phyloP scores from a whole-genome alignment of 2,113 vertebrate species.

The Halichoerus grypus region DNA sequence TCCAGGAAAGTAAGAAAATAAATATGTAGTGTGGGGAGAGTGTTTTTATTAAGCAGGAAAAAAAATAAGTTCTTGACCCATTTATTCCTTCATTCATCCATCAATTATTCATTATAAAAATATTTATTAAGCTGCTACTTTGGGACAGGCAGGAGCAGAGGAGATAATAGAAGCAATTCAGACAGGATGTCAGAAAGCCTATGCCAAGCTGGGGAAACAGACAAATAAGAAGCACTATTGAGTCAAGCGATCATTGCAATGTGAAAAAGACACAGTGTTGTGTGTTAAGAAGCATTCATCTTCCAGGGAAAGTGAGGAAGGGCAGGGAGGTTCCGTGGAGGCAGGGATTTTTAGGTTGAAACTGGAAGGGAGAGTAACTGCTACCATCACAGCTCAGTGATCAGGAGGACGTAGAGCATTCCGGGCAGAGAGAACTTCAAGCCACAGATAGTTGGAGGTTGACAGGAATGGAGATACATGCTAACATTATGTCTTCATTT shows the following conservation, averaged over 20 bases:
- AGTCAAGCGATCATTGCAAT: too few relatives aligned
- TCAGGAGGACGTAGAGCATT: fast-evolving
- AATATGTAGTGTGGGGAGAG: background rate
- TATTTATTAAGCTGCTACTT: background rate
- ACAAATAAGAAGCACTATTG: background rate
- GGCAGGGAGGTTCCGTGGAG: too few relatives aligned
- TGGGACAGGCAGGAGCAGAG: background rate
- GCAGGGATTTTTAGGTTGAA: background rate
- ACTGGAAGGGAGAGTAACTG: background rate
- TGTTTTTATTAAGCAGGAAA: conserved; percentile 8
- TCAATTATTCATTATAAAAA: conserved; percentile 53
- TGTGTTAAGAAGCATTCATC: background rate
- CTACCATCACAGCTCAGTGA: background rate
- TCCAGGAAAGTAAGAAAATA: conserved; percentile 50
- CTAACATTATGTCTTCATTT: background rate
- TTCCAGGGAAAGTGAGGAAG: too few relatives aligned
- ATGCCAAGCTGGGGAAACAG: background rate
- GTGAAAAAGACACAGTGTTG: background rate
- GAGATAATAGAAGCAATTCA: background rate
- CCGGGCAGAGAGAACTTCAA: background rate
- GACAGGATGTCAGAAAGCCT: background rate
- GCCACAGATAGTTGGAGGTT: background rate
- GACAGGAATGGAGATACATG: fast-evolving
- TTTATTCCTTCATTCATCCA: conserved; percentile 17
- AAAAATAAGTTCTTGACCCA: conserved; percentile 23